Conservation (phyloP, 2,113 vertebrate genomes). For the Hylia prasina region DNA sequence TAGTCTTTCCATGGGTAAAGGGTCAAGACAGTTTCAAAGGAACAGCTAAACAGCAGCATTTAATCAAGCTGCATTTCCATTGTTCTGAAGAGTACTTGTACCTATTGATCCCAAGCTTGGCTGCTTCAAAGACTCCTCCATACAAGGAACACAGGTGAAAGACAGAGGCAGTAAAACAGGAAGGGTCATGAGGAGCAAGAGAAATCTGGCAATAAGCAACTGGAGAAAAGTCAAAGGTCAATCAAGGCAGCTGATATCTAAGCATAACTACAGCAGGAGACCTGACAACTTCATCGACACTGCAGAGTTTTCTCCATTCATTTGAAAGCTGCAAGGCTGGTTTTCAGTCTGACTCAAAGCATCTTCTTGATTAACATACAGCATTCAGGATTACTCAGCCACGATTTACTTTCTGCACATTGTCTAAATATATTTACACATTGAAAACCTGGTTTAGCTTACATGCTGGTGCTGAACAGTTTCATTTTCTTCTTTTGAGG, state of each 20-base stretch:
- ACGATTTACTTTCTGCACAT: background rate
- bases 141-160: constrained; percentile 72
- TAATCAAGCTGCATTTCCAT: constrained; percentile 39
- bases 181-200: constrained; percentile 67
- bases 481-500: background rate
- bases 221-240: constrained; percentile 69
- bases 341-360: background rate
- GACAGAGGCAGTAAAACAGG: constrained; percentile 51
- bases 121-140: background rate
- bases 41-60: constrained; percentile 52
- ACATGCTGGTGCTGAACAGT: background rate
- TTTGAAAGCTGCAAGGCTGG: background rate
- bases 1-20: background rate
- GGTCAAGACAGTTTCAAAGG: background rate
- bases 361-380: background rate
- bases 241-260: constrained; percentile 71
- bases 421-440: background rate
- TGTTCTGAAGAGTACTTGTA: constrained; percentile 15
- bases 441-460: background rate
- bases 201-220: constrained; percentile 53
- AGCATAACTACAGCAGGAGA: constrained; percentile 64
- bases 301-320: background rate
- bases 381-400: background rate
- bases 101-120: constrained; percentile 64
- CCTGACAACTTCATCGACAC: constrained; percentile 7